Evolutionary conservation across 2,888 invertebrate genomes (phyloP), one percentile per base, ranked within the genome.

Genomic region (Xylocampa areola): DNA sequence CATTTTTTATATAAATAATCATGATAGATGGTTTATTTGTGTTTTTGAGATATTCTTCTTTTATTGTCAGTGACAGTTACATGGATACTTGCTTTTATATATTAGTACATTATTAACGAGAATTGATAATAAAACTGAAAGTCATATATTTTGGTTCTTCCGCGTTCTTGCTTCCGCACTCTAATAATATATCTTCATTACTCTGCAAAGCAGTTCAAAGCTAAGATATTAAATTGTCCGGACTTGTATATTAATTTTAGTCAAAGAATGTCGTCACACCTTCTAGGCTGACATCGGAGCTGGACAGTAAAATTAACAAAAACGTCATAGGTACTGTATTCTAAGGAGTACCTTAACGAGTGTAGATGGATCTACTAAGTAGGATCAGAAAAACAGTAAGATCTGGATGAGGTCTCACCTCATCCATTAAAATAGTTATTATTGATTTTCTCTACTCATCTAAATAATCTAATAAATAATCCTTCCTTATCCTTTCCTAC

Each of bases 141-240:
- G 39, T 32, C 2, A 27, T 27, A 17, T 10, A 39, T 51, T 60
- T 37, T 19, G 14, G 29, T 23, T n/a, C 33, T 60, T 67, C 68
- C 45, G 41, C 41, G 25, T 60, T 52, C 43, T 30, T 27, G 25
- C 11, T 13, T 27, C 27, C 29, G 37, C n/a, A 33, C 21, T 5
- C 6, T 7, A 11, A n/a, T 11, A 0, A 58, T 58, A 29, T 27
- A 30, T 60, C 37, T 60, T 47, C 43, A 47, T 67, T 59, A 41
- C 32, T 32, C 16, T 19, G 8, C 13, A 27, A 67, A 47, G 10
- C 27, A 39, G 25, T 33, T 47, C 16, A 35, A 4, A 47, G 33
- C 13, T 39, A 29, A 16, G 25, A 43, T 43, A 33, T 8, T 51
- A 67, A 49, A 58, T 64, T 43, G 5, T 30, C n/a, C 8, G 25